Evolutionary conservation across 1,140 invertebrate species (phyloP), one percentile per base, ranked within the genome.

Genomic region (Zaprionus inermis): DNA sequence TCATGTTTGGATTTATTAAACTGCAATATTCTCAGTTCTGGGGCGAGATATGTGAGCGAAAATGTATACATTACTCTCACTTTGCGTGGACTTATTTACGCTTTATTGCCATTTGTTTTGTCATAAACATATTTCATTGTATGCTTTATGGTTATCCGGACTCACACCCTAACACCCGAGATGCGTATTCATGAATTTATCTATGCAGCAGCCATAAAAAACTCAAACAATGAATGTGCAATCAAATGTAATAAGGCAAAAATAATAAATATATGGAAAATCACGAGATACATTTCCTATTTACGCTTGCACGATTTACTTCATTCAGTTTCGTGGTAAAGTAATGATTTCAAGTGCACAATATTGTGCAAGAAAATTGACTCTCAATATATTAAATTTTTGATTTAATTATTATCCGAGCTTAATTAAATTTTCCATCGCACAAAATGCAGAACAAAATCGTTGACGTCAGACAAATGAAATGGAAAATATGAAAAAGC

Each of bases 51-150:
- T 9, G 22, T 24, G 30, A 38, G n/a, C 7, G n/a, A 52, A 36
- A 52, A 38, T 57, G 44, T 56, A 75, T 71, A 56, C 72, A 76
- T 76, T 66, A 55, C 64, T 70, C 49, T 61, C 71, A 81, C 79
- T 86, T 81, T 64, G 69, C 56, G 58, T 51, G 41, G 64, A 32
- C 59, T 82, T 77, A 78, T 72, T 88, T 77, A 69, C 74, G 72
- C 61, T 72, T 83, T 86, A 83, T 73, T 76, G 68, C 83, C 82
- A 77, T 79, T 86, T 86, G 79, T 68, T 88, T 72, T 82, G 83
- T 88, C 82, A 88, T 81, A 79, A 83, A 88, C 76, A 71, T 79
- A 81, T 85, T 85, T 85, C 69, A 78, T 74, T 74, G 65, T 69
- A 61, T 65, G 61, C 78, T 80, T 65, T 67, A 76, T 49, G 51